Percentiles rank a stretch among this genome's conserved stretches.
Conservation (phyloP, 2,888 invertebrate genomes). For the Podotricha telesiphe region DNA sequence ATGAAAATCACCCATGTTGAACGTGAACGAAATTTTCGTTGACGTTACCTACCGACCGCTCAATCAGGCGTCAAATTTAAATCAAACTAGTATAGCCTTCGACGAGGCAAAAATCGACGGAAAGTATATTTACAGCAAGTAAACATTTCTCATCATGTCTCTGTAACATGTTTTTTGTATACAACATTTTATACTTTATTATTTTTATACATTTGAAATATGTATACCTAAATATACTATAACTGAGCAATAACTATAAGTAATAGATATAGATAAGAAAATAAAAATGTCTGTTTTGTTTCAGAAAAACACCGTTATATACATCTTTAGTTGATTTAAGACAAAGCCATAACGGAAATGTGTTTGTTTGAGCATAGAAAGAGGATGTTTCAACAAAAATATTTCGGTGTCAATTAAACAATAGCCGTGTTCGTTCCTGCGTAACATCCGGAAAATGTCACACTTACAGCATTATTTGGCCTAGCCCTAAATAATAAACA, state of each 20-base stretch:
- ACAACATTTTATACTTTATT: too few species aligned
- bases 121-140: neutral
- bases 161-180: neutral
- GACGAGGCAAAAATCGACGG: neutral
- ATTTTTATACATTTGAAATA: too few species aligned
- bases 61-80: conserved; percentile 1
- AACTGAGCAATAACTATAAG: too few species aligned
- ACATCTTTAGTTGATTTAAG: conserved; percentile 12
- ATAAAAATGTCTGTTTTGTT: neutral
- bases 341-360: conserved; percentile 31
- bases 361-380: conserved; percentile 39
- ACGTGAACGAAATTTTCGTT: neutral
- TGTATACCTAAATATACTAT: too few species aligned
- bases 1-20: neutral
- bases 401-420: conserved; percentile 43
- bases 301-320: neutral
- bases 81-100: conserved; percentile 5
- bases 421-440: conserved; percentile 39
- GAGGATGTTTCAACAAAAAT: conserved; percentile 43
- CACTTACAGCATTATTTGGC: conserved; percentile 28
- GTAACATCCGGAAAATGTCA: conserved; percentile 42
- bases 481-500: conserved; percentile 22
- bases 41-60: neutral
- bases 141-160: neutral
- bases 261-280: too few species aligned